Base-by-base conservation (phyloP, 2,888 invertebrate species). In the Philonicus albiceps region DNA sequence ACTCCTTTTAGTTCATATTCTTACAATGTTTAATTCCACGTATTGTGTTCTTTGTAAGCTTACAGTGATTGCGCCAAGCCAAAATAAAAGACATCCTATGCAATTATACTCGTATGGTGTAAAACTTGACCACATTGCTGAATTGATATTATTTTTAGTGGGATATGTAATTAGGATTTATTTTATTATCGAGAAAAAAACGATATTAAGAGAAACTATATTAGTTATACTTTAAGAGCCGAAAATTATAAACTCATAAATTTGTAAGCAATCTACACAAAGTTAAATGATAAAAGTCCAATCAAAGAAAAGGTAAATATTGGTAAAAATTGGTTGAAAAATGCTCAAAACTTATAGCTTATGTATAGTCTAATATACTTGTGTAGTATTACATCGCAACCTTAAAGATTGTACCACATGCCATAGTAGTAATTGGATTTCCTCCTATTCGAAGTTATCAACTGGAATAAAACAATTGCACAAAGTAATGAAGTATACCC, bases 381-480 rank as follows among this genome's bases (percentile, higher is more conserved):
- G 5, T 55, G 22, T 8, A 55, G 64, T 64, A 27, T 22, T n/a
- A 64, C 22, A 55, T 37, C n/a, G 16, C 27, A 11, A n/a, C 27
- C 43, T 43, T 16, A 1, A 2, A n/a, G 40, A 37, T 40, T 73
- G 43, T 73, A 43, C 43, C 84, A 37, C 73, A 84, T 84, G 84
- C 84, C 84, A 19, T 27, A 40, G 73, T 40, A 40, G 43, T 84
- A 84, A 84, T 84, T 84, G 72, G 31, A 84, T 84, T 72, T 72
- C 84, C 19, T 73, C 88, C 76, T 81, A 89, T 88, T 89, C 86
- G 89, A 89, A 88, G 86, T 88, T 88, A 86, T 88, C 87, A 87
- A 89, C 88, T 88, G 89, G 89, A 89, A 89, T 89, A 89, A 90
- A 89, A 88, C 89, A 90, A 90, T 90, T 89, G 88, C 89, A 90